phyloP scores from a whole-genome alignment of 2,113 vertebrate genomes.

The Callopanchax toddi region DNA sequence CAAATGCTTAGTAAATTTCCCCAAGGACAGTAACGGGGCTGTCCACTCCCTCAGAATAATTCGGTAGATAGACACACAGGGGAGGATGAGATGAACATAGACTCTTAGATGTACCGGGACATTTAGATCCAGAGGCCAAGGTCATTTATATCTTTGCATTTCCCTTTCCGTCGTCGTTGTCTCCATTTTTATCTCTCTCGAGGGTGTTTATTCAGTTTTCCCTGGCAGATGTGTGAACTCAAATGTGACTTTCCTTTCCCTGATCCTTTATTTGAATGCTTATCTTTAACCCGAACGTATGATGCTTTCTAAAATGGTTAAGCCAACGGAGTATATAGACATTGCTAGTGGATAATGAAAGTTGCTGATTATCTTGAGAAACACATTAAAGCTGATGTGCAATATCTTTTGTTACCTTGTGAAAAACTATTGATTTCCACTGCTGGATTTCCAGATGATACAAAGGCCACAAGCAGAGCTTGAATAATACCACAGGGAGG shows the following conservation, averaged over 20 bases:
- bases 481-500: constrained; percentile 35
- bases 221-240: constrained; percentile 23
- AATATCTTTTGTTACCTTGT: constrained; percentile 54
- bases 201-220: constrained; percentile 33
- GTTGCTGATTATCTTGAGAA: constrained; percentile 31
- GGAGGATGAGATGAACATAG: constrained; percentile 20
- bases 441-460: constrained; percentile 45
- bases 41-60: neutral
- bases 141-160: constrained; percentile 53
- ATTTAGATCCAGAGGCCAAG: constrained; percentile 44
- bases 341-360: constrained; percentile 1
- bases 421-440: constrained; percentile 61
- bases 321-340: neutral
- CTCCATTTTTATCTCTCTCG: constrained; percentile 28
- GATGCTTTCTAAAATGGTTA: constrained; percentile 10
- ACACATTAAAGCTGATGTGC: constrained; percentile 16
- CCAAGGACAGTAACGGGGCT: neutral
- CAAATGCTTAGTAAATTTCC: constrained; percentile 43
- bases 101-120: constrained; percentile 42
- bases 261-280: neutral
- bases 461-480: constrained; percentile 31
- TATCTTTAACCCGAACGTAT: neutral
- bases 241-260: constrained; percentile 41
- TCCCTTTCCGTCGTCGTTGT: constrained; percentile 10
- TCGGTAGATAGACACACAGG: constrained; percentile 23